Evolutionary conservation across 2,797 vertebrate species (phyloP).

Genomic region (Sebastes oblongus): DNA sequence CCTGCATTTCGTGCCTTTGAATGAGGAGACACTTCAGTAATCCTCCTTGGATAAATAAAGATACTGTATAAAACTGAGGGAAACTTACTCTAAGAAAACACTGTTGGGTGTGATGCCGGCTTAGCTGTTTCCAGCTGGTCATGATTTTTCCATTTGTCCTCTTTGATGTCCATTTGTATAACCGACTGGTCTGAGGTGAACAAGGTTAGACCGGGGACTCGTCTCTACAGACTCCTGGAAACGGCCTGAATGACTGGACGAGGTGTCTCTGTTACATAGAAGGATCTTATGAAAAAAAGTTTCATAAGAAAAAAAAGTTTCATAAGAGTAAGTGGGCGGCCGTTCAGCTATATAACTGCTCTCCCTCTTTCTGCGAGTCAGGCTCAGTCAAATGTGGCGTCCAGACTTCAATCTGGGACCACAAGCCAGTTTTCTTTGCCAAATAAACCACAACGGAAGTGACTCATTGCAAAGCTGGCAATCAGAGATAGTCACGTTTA

Average conservation of each 20-base stretch:
- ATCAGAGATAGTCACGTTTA: constrained; percentile 31
- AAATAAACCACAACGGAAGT: constrained; percentile 43
- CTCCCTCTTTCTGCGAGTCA: not conserved
- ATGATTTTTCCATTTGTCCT: not conserved
- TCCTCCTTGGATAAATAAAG: not conserved
- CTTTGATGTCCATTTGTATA: constrained; percentile 1
- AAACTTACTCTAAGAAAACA: not conserved
- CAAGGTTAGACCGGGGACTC: constrained; percentile 40
- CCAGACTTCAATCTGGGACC: constrained; percentile 44
- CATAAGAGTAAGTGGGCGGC: not conserved
- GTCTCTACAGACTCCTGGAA: not conserved
- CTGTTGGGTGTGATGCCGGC: not conserved
- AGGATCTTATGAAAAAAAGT: not conserved
- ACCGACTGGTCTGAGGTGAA: constrained; percentile 28
- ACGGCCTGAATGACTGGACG: not conserved
- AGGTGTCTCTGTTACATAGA: constrained; percentile 1
- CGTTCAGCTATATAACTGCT: not conserved
- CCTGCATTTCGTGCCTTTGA: no score
- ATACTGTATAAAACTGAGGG: not conserved
- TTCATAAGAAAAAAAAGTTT: constrained; percentile 9
- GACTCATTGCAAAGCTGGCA: constrained; percentile 40
- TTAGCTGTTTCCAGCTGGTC: constrained; percentile 1
- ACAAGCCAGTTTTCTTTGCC: constrained; percentile 26
- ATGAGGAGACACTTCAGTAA: not conserved
- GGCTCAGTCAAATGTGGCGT: constrained; percentile 31